Base-by-base conservation (phyloP, 2,888 invertebrate species). In the Phaonia tiefii region DNA sequence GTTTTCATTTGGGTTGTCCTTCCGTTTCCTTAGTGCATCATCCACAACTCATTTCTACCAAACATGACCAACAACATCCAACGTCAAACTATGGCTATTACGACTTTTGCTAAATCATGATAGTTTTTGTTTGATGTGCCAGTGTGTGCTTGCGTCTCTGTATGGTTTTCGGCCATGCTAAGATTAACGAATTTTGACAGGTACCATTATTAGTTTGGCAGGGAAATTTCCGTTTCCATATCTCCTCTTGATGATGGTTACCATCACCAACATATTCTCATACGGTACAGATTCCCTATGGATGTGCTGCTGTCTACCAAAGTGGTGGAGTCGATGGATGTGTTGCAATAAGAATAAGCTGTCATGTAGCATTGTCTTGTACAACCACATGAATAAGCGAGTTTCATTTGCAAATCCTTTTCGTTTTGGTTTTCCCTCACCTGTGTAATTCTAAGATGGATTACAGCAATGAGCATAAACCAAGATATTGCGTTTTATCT, bases 171-270 rank as follows among this genome's bases (percentile, higher is more conserved):
- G 37, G 63, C 69, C 75, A 79, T 76, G 69, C 39, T 26, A 76
- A 84, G 86, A 84, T 84, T 82, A 87, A 87, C 84, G 86, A 88
- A 87, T 88, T 88, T 88, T 88, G 88, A 88, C 88, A 88, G 87
- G 87, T 88, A 88, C 87, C 87, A 87, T 88, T 88, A 88, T 88
- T 88, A 88, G 88, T 88, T 88, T 87, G 87, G 87, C 87, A 88
- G 86, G 84, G 85, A 83, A 84, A 86, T 84, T 86, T 86, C 84
- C 83, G 80, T 83, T 79, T 82, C 74, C 79, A 77, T 75, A 67
- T 77, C 82, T 82, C 65, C 65, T 37, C 76, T 76, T 79, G 79
- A 75, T 79, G 72, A 79, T 79, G 78, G 69, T 60, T 60, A 20
- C 65, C 77, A 77, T 74, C 80, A 75, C 44, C 77, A 75, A 58